Percentiles rank a stretch among this genome's conserved stretches.
phyloP scores from a whole-genome alignment of 1,140 invertebrate species.

The Mya arenaria region DNA sequence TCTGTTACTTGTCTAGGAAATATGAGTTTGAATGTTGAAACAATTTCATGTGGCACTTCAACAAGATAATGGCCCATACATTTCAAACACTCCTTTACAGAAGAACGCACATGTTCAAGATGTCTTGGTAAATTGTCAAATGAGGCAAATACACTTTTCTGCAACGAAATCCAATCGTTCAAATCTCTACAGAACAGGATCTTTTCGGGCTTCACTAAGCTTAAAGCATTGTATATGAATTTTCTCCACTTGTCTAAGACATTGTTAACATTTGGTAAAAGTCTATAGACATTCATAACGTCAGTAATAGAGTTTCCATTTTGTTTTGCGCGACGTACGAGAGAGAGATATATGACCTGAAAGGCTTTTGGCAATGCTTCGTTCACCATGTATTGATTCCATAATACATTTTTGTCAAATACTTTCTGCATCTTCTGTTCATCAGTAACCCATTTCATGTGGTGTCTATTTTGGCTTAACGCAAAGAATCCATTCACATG shows the following conservation, averaged over 20 bases:
- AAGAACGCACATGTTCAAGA: not conserved
- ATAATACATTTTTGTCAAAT: conserved; percentile 62
- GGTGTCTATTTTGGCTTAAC: conserved; percentile 67
- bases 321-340: not conserved
- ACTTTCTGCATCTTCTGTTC: conserved; percentile 35
- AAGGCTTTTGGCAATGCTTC: conserved; percentile 63
- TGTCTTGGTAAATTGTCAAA: not conserved
- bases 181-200: not conserved
- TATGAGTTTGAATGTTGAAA: conserved; percentile 4
- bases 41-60: not conserved
- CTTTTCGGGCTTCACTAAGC: not conserved
- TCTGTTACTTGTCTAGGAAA: not conserved
- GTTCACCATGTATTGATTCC: conserved; percentile 66
- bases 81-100: not conserved
- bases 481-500: conserved; percentile 74
- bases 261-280: not conserved
- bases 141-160: conserved; percentile 30
- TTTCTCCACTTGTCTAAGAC: conserved; percentile 22
- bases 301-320: not conserved
- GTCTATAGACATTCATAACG: conserved; percentile 6
- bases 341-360: not conserved
- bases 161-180: conserved; percentile 3
- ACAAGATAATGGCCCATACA: not conserved
- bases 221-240: not conserved
- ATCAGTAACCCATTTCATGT: conserved; percentile 68